Conservation (phyloP, 2,888 invertebrate species). For the Cheilosia urbana region DNA sequence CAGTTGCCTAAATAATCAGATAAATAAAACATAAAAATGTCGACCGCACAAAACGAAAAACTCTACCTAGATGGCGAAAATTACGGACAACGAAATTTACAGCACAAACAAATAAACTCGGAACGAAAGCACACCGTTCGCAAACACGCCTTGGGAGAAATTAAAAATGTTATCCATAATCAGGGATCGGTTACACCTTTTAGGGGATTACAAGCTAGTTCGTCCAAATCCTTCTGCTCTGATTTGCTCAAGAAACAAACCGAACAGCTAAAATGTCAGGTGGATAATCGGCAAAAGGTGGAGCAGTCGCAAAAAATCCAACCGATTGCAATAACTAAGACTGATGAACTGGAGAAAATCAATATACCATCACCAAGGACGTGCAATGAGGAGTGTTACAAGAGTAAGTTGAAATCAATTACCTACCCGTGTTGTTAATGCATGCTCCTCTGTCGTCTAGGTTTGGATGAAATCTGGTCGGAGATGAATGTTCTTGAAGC, state of each 20-base stretch:
- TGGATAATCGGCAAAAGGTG: constrained; percentile 17
- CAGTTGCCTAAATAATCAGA: neutral
- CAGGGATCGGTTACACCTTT: constrained; percentile 73
- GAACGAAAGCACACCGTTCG: constrained; percentile 64
- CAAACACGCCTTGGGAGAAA: constrained; percentile 77
- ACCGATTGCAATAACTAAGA: neutral
- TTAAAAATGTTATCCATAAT: constrained; percentile 77
- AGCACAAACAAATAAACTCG: constrained; percentile 53
- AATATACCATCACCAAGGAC: constrained; percentile 35
- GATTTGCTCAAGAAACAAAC: constrained; percentile 41
- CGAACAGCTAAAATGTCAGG: constrained; percentile 19
- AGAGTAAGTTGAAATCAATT: constrained; percentile 19
- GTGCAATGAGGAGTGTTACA: constrained; percentile 48
- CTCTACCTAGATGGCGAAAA: constrained; percentile 41
- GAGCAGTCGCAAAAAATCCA: constrained; percentile 24
- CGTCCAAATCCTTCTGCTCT: constrained; percentile 33
- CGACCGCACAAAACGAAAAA: constrained; percentile 30
- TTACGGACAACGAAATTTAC: constrained; percentile 25
- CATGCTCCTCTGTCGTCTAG: neutral
- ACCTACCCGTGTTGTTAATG: neutral
- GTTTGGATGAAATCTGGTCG: constrained; percentile 67
- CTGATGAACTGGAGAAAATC: constrained; percentile 1
- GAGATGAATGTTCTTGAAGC: constrained; percentile 66
- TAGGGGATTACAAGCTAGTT: constrained; percentile 49
- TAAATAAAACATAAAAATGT: constrained; percentile 17